A percentile compares a stretch with the other conserved stretches of the same genome.
phyloP scores from a whole-genome alignment of 2,797 vertebrate species.

The Anguilla anguilla region DNA sequence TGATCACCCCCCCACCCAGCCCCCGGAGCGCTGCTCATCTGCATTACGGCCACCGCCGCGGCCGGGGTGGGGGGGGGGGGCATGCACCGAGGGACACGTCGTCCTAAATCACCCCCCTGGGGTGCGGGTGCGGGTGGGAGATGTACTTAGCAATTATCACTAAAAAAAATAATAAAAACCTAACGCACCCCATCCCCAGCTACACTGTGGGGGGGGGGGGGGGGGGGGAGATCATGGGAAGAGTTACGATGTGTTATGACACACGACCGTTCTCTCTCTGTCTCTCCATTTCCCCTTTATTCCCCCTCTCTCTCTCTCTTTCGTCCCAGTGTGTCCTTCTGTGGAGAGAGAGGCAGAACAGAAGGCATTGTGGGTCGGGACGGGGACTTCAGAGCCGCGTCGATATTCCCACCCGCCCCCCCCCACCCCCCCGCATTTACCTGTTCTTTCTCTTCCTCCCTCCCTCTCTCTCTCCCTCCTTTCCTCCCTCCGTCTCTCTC shows the following conservation, averaged over 20 bases:
- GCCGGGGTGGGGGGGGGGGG: slow-evolving; percentile 43
- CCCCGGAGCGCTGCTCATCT: slow-evolving; percentile 70
- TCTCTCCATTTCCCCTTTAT: background rate
- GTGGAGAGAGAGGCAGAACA: too few species aligned
- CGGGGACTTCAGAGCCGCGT: too few species aligned
- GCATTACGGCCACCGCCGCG: slow-evolving; percentile 58
- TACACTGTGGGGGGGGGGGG: slow-evolving; percentile 57
- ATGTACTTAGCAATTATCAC: slow-evolving; percentile 70
- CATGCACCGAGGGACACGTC: slow-evolving; percentile 54
- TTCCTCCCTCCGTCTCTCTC: too few species aligned
- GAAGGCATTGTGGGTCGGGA: too few species aligned
- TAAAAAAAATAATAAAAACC: background rate
- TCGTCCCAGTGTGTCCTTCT: too few species aligned
- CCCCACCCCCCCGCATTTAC: too few species aligned
- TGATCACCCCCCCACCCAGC: slow-evolving; percentile 85
- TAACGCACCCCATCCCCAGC: slow-evolving; percentile 57
- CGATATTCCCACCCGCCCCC: too few species aligned
- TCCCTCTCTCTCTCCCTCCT: too few species aligned
- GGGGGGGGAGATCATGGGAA: background rate
- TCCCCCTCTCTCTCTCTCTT: background rate
- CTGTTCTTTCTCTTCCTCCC: too few species aligned
- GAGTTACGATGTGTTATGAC: background rate
- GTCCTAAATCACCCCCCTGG: slow-evolving; percentile 69
- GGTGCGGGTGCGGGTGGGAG: slow-evolving; percentile 27
- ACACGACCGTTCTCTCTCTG: background rate